Evolutionary conservation across 2,113 vertebrate species (phyloP).

Genomic region (Myocastor coypus): DNA sequence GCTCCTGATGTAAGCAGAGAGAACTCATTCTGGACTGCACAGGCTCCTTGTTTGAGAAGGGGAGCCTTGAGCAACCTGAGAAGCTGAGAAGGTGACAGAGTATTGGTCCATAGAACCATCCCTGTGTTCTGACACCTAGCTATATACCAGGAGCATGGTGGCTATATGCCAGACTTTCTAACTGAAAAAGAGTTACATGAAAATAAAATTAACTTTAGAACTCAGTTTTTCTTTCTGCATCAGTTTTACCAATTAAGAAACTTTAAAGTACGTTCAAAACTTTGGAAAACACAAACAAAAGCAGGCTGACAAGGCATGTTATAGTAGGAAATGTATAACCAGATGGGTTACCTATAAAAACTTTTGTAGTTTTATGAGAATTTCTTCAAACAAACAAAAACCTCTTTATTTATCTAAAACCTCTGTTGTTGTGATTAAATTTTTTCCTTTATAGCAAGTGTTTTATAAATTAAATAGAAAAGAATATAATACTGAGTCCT

Average conservation of each 20-base stretch:
- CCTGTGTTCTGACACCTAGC: neutral
- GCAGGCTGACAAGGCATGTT: neutral
- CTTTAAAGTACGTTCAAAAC: neutral
- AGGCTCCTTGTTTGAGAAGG: neutral
- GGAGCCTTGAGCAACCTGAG: neutral
- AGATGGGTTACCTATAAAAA: neutral
- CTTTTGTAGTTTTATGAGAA: neutral
- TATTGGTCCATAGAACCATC: too few relatives aligned
- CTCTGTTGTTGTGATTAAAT: neutral
- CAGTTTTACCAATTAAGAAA: neutral
- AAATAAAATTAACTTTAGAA: slow-evolving; percentile 47
- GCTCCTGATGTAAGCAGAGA: neutral
- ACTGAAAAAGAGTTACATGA: neutral
- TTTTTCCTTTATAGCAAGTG: neutral
- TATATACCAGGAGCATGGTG: neutral
- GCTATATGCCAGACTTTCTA: neutral
- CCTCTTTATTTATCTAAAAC: neutral
- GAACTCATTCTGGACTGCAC: neutral
- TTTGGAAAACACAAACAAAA: slow-evolving; percentile 38
- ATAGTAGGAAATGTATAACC: neutral
- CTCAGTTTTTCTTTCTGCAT: neutral
- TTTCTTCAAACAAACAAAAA: slow-evolving; percentile 13
- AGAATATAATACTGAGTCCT: slow-evolving; percentile 66
- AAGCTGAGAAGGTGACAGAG: neutral
- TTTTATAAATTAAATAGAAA: slow-evolving; percentile 58